Base-by-base conservation (phyloP, 2,888 invertebrate genomes). In the Andrena camellia region DNA sequence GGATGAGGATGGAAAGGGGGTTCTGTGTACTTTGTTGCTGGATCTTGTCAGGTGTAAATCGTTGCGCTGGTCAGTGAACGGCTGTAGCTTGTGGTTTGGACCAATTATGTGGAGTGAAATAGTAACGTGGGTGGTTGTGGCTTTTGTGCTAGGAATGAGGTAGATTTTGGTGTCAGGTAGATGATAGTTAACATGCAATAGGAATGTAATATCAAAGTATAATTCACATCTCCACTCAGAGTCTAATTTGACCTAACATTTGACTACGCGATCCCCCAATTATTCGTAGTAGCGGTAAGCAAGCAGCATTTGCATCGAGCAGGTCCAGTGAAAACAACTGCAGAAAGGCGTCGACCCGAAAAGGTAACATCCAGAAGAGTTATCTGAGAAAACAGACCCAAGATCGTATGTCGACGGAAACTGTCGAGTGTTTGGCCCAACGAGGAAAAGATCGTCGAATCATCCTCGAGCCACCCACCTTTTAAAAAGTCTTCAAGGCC, bases 391-490 rank as follows among this genome's bases (percentile, higher is more conserved):
- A 83, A 76, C 71, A 72, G 67, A 31, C 31, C 57, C 33, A 75
- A 62, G 77, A 78, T 70, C 67, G 64, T 81, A 54, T 75, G 75
- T 29, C 67, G 67, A 74, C 76, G 82, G 81, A 77, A 81, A 78
- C 73, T 26, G 54, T 82, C 70, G 69, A 88, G 87, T 82, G 84
- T 83, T 78, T 83, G 71, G 67, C 20, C 62, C 59, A 57, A 31
- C 62, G 77, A 31, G 57, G 59, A 48, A 52, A 66, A 60, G 68
- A 80, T 80, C 78, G 88, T 76, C 88, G 88, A 88, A 88, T 88
- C 88, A 88, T 88, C 80, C 62, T 88, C 72, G 80, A 70, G 76
- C 86, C 88, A 84, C 85, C 88, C 88, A 86, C 86, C 63, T 74
- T 42, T 42, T 42, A 81, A 77, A 81, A 78, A 31, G 75, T 26